Evolutionary conservation across 2,888 invertebrate genomes (phyloP), one percentile per base, ranked within the genome.

Genomic region (Hecatera dysodea): DNA sequence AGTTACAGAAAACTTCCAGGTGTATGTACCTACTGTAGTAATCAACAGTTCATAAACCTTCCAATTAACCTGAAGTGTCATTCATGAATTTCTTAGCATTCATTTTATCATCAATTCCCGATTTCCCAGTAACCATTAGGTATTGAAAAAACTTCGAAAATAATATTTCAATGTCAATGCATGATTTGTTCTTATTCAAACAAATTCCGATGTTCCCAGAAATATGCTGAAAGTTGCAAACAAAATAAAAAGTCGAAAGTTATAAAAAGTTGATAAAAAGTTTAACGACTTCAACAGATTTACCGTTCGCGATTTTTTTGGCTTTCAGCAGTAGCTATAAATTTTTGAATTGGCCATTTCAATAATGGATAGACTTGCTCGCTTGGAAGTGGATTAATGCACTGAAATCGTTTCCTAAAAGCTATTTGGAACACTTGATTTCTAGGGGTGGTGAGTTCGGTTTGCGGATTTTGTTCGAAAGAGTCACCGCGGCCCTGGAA

Each of bases 271-370:
- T 19, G 42, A 42, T 53, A 29, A 70, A 70, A 79, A 66, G 29
- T 80, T 50, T 27, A 75, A 64, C 65, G 69, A 69, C 69, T 74
- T 60, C 29, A 24, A 46, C 42, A 55, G 63, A 79, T 79, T 80
- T 78, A 80, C 42, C 24, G 80, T 48, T 79, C 5, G n/a, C 24
- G 2, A 50, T 48, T 65, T 55, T 78, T 66, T 70, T 52, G 24
- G 52, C 42, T 64, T 70, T 79, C 64, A 55, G 29, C 55, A 22
- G 50, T 36, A 42, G 19, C 66, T n/a, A 75, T 75, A 71, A 61
- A 71, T 79, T 69, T 65, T 62, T 79, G 60, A 56, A 70, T 56
- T 36, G 75, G 42, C 70, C 53, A 56, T 75, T 75, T 71, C 46
- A 33, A 61, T 70, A 60, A 74, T 69, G 33, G 27, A 66, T 70